phyloP scores from a whole-genome alignment of 1,140 invertebrate species.

The Pogonomyrmex barbatus region DNA sequence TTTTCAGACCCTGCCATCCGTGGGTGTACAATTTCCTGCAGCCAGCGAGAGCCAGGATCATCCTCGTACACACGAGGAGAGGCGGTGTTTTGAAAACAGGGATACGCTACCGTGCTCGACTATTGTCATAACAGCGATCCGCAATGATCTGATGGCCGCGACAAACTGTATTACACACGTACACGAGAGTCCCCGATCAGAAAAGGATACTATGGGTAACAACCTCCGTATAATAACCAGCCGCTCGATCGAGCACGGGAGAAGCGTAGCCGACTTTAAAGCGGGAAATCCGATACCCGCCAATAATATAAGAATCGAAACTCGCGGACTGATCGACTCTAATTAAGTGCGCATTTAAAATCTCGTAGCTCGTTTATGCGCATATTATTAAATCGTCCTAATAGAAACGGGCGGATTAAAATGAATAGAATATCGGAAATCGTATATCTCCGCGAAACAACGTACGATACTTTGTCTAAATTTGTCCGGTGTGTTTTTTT shows the following conservation, averaged over 20 bases:
- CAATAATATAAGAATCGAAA: conserved; percentile 31
- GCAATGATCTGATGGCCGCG: conserved; percentile 52
- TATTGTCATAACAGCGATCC: conserved; percentile 72
- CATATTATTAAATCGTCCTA: background rate
- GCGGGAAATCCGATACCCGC: conserved; percentile 4
- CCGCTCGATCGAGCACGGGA: conserved; percentile 12
- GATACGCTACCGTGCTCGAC: conserved; percentile 55
- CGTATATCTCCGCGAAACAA: background rate
- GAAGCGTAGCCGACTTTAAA: conserved; percentile 11
- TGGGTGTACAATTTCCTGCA: conserved; percentile 54
- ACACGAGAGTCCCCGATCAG: conserved; percentile 4
- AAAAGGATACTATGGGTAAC: conserved; percentile 17
- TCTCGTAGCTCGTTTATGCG: background rate
- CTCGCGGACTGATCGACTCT: background rate
- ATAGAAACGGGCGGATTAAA: background rate
- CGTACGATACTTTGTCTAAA: too few relatives aligned
- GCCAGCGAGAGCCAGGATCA: conserved; percentile 41
- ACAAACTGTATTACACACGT: conserved; percentile 50
- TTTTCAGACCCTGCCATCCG: conserved; percentile 12
- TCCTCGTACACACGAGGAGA: conserved; percentile 38
- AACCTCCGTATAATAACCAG: conserved; percentile 23
- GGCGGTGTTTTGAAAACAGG: conserved; percentile 69
- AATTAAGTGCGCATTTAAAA: background rate
- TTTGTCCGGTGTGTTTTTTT: background rate
- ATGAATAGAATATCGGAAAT: background rate